Evolutionary conservation across 2,113 vertebrate genomes (phyloP).

Genomic region (Lophura nycthemera): DNA sequence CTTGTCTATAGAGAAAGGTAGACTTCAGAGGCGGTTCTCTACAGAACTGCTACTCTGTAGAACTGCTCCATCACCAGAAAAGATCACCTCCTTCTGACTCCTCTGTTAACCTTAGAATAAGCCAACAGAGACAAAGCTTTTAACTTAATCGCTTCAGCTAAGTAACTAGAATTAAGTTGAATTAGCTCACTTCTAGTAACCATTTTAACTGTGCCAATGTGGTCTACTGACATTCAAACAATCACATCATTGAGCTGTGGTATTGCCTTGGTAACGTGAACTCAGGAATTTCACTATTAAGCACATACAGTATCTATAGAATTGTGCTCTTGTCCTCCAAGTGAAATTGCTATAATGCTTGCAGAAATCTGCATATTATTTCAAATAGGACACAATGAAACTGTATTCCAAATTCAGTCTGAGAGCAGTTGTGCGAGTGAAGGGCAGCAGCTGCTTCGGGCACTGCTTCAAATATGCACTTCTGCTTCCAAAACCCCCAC

Average conservation of each 20-base stretch:
- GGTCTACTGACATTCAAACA: not conserved
- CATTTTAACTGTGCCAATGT: not conserved
- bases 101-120: too few relatives aligned
- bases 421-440: not conserved
- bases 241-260: too few relatives aligned
- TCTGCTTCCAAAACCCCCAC: not conserved
- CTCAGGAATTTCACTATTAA: not conserved
- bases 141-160: not conserved
- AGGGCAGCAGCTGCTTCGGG: not conserved
- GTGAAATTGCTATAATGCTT: not conserved
- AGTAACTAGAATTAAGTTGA: not conserved
- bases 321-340: not conserved
- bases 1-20: not conserved
- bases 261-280: not conserved
- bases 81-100: not conserved
- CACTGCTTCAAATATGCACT: not conserved
- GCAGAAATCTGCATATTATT: not conserved
- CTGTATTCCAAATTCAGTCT: rapidly evolving
- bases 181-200: not conserved
- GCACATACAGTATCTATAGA: not conserved
- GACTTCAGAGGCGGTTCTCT: not conserved
- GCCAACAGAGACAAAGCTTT: not conserved
- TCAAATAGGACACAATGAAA: not conserved
- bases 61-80: not conserved
- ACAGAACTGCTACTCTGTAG: too few relatives aligned